Conservation (phyloP, 1,140 invertebrate species). For the Diabrotica undecimpunctata region DNA sequence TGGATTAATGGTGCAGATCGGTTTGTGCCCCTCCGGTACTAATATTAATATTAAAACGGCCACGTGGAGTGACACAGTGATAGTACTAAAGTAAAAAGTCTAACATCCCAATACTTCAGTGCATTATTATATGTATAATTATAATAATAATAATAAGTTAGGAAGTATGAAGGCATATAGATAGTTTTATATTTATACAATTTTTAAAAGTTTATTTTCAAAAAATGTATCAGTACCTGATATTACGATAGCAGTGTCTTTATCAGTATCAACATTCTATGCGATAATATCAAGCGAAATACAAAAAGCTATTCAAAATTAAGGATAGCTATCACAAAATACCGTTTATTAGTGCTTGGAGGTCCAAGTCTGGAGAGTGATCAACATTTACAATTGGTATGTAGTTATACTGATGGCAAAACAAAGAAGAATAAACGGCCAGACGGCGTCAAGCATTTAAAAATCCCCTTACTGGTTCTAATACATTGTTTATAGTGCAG, state of each 20-base stretch:
- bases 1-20: constrained; percentile 8
- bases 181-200: constrained; percentile 47
- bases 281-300: constrained; percentile 33
- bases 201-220: constrained; percentile 38
- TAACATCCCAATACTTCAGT: constrained; percentile 50
- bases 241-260: constrained; percentile 15
- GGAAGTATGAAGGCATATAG: constrained; percentile 50
- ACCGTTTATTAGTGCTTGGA: constrained; percentile 36
- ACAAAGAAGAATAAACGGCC: neutral
- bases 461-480: too few relatives aligned
- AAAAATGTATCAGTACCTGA: constrained; percentile 31
- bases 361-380: constrained; percentile 37
- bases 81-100: constrained; percentile 50
- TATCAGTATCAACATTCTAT: constrained; percentile 14
- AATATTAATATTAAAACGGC: constrained; percentile 46
- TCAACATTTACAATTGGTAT: constrained; percentile 36
- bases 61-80: constrained; percentile 41
- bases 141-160: constrained; percentile 44
- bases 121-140: constrained; percentile 46
- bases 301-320: constrained; percentile 40
- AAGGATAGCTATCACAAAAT: constrained; percentile 44
- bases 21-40: constrained; percentile 32
- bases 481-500: too few relatives aligned
- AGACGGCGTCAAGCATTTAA: too few relatives aligned
- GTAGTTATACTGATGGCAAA: neutral